Evolutionary conservation across 2,888 invertebrate genomes (phyloP), one percentile per base, ranked within the genome.

Genomic region (Nysson spinosus): DNA sequence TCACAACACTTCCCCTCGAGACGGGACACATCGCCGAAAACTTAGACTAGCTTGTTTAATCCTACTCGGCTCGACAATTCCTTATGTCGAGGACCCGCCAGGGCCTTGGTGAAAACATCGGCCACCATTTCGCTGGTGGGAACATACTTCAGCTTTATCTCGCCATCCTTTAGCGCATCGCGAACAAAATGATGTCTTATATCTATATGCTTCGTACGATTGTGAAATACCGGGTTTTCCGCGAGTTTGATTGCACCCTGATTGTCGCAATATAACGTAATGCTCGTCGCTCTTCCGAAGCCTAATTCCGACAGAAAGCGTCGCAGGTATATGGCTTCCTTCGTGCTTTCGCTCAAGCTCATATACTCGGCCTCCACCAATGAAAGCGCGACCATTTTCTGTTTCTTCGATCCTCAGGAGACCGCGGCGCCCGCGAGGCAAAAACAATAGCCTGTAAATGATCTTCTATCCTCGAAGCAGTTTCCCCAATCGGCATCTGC

Each of bases 1-100:
- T n/a, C n/a, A n/a, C 61, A 56, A 65, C 40, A 65, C 65, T 57
- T 50, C 49, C 54, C 54, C 67, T 67, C 61, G 49, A 61, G 19
- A 43, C 32, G 49, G 35, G 34, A 43, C 37, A 24, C 6, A 35
- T 43, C 2, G 4, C 19, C 0, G 9, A 6, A 42, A 22, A 2
- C 12, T 1, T 32, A 55, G 14, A n/a, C 12, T 16, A 4, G n/a
- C n/a, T 14, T n/a, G 7, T 6, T 20, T 9, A 22, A 22, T 32
- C 22, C 51, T 11, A 22, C 9, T 5, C 6, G 28, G 11, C 3
- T 14, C 14, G 17, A 22, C 11, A 20, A 24, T n/a, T 22, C 24
- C 7, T 30, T 17, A 9, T 49, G 56, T 9, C 30, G 49, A 3
- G 35, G 26, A 2, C 42, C 22, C n/a, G 42, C 9, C 3, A 56